phyloP scores from a whole-genome alignment of 30 jellyfish, hydroid and myxozoan species.

The Mastigias papua region DNA sequence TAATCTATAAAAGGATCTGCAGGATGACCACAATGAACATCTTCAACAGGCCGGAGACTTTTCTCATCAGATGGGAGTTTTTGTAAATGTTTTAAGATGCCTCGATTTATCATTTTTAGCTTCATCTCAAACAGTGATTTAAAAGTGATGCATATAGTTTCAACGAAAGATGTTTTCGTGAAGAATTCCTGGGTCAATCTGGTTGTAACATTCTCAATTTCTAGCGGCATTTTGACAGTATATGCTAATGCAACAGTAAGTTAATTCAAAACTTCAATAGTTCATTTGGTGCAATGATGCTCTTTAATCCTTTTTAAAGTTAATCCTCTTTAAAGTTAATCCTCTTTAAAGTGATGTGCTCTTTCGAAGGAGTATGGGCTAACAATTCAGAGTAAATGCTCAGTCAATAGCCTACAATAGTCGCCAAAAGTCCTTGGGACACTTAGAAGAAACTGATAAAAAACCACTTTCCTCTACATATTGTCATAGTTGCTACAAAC shows the following conservation, averaged over 20 bases:
- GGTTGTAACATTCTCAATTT: slow-evolving; percentile 5
- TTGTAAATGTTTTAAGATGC: neutral
- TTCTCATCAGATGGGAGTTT: neutral
- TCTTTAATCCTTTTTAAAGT: no score
- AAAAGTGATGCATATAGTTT: neutral
- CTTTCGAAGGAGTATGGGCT: no score
- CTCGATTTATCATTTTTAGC: neutral
- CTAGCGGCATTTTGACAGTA: neutral
- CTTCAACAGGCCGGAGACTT: neutral
- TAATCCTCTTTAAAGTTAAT: no score
- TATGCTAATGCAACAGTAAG: slow-evolving; percentile 41
- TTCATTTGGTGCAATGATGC: neutral
- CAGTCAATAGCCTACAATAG: no score
- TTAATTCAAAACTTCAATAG: no score
- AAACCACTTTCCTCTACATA: no score
- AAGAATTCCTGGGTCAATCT: slow-evolving; percentile 26
- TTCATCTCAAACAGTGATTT: neutral
- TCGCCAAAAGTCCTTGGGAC: no score
- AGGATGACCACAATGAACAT: no score
- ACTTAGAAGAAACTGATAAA: no score
- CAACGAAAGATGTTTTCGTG: slow-evolving; percentile 17
- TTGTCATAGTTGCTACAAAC: no score
- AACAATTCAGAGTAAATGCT: no score
- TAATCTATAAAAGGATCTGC: neutral
- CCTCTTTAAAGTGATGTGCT: no score